Evolutionary conservation across 2,797 vertebrate species (phyloP), one percentile per base, ranked within the genome.

Genomic region (Sarcoramphus papa): DNA sequence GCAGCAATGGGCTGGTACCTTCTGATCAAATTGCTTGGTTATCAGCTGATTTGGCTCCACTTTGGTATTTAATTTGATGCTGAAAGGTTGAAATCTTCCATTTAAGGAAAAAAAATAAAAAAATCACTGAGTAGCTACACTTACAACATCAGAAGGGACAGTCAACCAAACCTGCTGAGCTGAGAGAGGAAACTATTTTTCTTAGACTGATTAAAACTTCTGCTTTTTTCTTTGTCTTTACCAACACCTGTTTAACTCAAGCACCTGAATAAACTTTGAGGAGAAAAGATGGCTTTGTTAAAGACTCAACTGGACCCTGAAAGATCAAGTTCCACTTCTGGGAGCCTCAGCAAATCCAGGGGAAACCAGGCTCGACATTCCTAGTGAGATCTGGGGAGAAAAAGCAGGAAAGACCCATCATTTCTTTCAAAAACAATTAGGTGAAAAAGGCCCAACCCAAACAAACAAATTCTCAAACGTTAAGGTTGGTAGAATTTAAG

Each of bases 251-350:
- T 85, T 90, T 83, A 47, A 86, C 41, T 88, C 68, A 60, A 78
- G 62, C 90, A 93, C 94, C 92, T 93, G 91, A 93, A 84, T 90
- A 97, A 96, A 93, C 88, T 51, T 77, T 1, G 22, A 90, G 69
- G 53, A 72, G 86, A 75, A 93, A 90, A 88, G 62, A 73, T 35
- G 69, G 56, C 53, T 92, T 96, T 89, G 56, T 83, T 93, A 68
- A 94, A 92, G 53, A 72, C 62, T 69, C 78, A 68, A 43, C 11
- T 51, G 62, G 41, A 91, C 57, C 76, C 84, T 11, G 5, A 88
- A 95, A 94, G 27, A 57, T 81, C 3, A 0, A 25, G 45, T 93
- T 94, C 85, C 53, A 12, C 87, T 78, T 90, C 57, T 87, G 90
- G 73, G 87, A 94, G 50, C n/a, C 35, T 84, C 79, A 64, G 33